Conservation (phyloP, 2,113 vertebrate genomes). For the Myodes glareolus region DNA sequence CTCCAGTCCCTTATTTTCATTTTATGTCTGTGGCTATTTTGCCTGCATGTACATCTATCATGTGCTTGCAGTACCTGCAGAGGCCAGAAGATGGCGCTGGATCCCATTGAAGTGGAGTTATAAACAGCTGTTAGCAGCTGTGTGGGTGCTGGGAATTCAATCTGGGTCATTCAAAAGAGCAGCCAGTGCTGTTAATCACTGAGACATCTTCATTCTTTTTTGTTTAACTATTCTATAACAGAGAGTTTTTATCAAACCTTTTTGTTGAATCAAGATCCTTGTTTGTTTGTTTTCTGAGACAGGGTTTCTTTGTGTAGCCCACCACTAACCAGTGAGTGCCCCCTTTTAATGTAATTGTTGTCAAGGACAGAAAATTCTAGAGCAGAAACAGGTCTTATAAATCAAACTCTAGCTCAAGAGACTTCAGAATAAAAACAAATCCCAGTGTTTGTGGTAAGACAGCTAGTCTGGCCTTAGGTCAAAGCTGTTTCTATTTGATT, state of each 20-base stretch:
- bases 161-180: not conserved
- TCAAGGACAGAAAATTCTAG: conserved; percentile 18
- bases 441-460: accelerated
- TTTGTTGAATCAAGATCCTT: not conserved
- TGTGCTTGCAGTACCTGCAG: not conserved
- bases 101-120: not conserved
- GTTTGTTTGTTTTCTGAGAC: not conserved
- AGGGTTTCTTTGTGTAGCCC: not conserved
- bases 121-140: not conserved
- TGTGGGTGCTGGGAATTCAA: not conserved
- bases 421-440: not conserved
- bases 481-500: not conserved
- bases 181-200: not conserved
- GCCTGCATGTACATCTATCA: not conserved
- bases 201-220: not conserved
- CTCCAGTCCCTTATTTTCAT: not conserved
- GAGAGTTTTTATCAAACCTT: not conserved
- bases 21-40: not conserved
- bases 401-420: not conserved
- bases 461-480: not conserved
- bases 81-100: not conserved
- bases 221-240: not conserved
- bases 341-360: not conserved
- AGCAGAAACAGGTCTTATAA: not conserved
- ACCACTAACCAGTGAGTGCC: not conserved